A percentile compares a stretch with the other conserved stretches of the same genome.
Evolutionary conservation across 2,113 vertebrate species (phyloP).

Genomic region (Phrynosoma platyrhinos): DNA sequence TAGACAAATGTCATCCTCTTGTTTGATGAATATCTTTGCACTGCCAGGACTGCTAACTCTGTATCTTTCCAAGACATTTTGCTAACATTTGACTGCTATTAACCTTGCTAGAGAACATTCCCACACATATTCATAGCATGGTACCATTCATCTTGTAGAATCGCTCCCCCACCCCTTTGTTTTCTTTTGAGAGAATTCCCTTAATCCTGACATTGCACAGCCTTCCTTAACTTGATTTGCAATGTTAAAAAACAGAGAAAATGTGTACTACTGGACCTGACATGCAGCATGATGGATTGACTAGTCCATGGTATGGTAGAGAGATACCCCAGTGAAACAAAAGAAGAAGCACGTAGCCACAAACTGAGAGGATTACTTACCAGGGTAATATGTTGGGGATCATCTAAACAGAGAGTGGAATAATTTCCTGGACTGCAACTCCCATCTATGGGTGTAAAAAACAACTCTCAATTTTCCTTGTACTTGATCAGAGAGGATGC

Average conservation of each 20-base stretch:
- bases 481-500: no score
- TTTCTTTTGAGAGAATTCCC: conserved; percentile 46
- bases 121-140: conserved; percentile 48
- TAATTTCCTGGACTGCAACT: no score
- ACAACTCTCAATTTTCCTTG: no score
- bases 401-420: neutral
- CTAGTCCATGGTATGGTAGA: neutral
- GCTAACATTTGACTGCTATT: conserved; percentile 69
- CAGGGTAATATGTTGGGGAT: neutral
- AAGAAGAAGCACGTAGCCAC: no score
- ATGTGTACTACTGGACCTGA: neutral
- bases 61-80: conserved; percentile 52
- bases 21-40: conserved; percentile 67
- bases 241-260: conserved; percentile 38
- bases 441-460: no score
- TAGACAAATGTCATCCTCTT: conserved; percentile 57
- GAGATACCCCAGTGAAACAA: neutral
- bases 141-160: conserved; percentile 45
- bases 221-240: conserved; percentile 40
- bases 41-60: conserved; percentile 55
- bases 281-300: neutral
- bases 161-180: neutral
- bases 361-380: neutral
- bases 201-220: conserved; percentile 48
- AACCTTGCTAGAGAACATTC: conserved; percentile 64